A percentile compares a stretch with the other conserved stretches of the same genome.
These are phyloP conservation scores for Drosophila prolongata DNA, from an alignment of 2,888 invertebrate species.

Conservation along the genomic window DNA sequence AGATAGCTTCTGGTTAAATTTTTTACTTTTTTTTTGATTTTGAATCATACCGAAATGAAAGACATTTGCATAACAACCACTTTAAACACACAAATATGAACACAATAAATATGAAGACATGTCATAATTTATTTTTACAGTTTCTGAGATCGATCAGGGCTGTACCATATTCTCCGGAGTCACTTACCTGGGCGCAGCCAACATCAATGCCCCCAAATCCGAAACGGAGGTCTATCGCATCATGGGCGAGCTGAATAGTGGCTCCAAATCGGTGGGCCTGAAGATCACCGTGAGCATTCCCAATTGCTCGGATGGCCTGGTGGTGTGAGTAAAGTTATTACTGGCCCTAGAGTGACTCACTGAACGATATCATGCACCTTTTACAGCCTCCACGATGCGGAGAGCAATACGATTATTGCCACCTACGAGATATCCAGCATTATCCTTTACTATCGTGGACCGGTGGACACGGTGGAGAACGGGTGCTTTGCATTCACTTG, in stretches of 20 bases:
- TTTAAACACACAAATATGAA: too few relatives aligned
- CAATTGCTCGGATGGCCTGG: slow-evolving; percentile 95
- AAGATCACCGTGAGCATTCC: slow-evolving; percentile 97
- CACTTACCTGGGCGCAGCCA: slow-evolving; percentile 95
- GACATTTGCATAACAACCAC: too few relatives aligned
- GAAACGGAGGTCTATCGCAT: slow-evolving; percentile 96
- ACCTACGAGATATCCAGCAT: slow-evolving; percentile 96
- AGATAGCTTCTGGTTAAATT: too few relatives aligned
- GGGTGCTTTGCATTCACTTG: slow-evolving; percentile 99
- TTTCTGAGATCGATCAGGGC: slow-evolving; percentile 94
- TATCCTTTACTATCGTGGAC: slow-evolving; percentile 96
- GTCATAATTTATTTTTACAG: slow-evolving; percentile 80
- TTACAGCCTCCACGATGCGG: slow-evolving; percentile 92
- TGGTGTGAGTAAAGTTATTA: slow-evolving; percentile 90
- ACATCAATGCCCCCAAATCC: slow-evolving; percentile 96
- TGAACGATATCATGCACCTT: slow-evolving; percentile 34
- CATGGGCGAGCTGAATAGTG: slow-evolving; percentile 94
- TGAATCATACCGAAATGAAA: too few relatives aligned
- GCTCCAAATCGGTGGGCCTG: slow-evolving; percentile 89
- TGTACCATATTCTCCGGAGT: slow-evolving; percentile 97
- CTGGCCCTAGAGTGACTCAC: slow-evolving; percentile 3
- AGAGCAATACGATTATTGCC: slow-evolving; percentile 90
- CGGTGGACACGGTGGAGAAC: slow-evolving; percentile 91
- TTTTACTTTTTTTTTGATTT: too few relatives aligned
- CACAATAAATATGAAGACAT: too few relatives aligned